Evolutionary conservation across 2,888 invertebrate species (phyloP).

Genomic region (Drosophila anomelani): DNA sequence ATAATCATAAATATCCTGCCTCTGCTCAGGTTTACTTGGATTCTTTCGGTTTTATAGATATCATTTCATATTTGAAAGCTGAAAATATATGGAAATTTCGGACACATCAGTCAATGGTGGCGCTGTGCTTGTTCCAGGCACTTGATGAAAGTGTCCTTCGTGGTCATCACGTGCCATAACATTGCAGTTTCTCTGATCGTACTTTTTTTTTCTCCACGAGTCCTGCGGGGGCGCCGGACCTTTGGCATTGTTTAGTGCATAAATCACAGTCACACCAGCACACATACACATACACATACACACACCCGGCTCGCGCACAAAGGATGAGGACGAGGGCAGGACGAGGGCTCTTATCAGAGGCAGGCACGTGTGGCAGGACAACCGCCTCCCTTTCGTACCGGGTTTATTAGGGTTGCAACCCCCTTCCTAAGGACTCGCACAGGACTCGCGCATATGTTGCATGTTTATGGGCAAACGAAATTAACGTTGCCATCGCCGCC

Average conservation of each 20-base stretch:
- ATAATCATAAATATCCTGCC: not conserved
- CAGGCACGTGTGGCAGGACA: slow-evolving; percentile 64
- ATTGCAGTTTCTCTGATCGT: slow-evolving; percentile 21
- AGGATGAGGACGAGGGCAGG: slow-evolving; percentile 10
- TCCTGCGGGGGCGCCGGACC: slow-evolving; percentile 9
- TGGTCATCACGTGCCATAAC: slow-evolving; percentile 47
- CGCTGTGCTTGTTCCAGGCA: slow-evolving; percentile 10
- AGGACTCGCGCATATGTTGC: slow-evolving; percentile 68
- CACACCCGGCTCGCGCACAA: slow-evolving; percentile 5
- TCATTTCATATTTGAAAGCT: not conserved
- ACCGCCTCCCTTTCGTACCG: slow-evolving; percentile 26
- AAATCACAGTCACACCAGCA: slow-evolving; percentile 66
- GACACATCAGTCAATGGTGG: slow-evolving; percentile 8
- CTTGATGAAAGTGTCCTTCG: slow-evolving; percentile 47
- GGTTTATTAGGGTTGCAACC: slow-evolving; percentile 74
- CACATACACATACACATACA: slow-evolving; percentile 16
- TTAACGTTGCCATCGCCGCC: slow-evolving; percentile 72
- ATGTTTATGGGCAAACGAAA: slow-evolving; percentile 77
- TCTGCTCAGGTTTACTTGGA: accelerated
- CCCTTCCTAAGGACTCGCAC: not conserved
- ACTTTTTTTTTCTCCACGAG: not conserved
- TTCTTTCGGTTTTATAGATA: not conserved
- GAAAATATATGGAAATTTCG: no score
- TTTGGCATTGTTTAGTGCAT: slow-evolving; percentile 69
- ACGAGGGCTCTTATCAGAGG: slow-evolving; percentile 59